Evolutionary conservation across 2,888 invertebrate species (phyloP).

Genomic region (Drosophila suboccidentalis): DNA sequence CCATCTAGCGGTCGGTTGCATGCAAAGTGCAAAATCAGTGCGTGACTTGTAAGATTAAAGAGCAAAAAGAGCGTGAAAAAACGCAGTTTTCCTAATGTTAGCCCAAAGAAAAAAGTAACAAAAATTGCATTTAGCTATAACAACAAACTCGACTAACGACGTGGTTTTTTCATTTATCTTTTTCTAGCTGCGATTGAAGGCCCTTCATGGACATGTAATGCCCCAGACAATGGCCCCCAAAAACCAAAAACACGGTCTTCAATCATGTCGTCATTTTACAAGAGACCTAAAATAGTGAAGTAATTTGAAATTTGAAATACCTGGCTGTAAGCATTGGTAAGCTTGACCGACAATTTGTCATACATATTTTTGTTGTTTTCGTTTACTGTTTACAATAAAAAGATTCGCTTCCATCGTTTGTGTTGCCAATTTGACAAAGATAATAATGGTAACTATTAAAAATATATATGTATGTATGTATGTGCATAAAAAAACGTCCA

Average conservation of each 20-base stretch:
- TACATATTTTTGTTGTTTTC: constrained; percentile 11
- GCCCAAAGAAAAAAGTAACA: constrained; percentile 18
- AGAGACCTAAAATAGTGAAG: constrained; percentile 62
- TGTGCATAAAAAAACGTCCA: constrained; percentile 13
- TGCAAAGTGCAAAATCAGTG: constrained; percentile 76
- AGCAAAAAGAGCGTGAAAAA: constrained; percentile 4
- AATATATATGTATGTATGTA: not conserved
- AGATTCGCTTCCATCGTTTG: constrained; percentile 4
- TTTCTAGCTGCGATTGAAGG: constrained; percentile 23
- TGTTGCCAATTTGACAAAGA: constrained; percentile 42
- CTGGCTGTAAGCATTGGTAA: constrained; percentile 18
- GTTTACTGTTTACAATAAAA: constrained; percentile 12
- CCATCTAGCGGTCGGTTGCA: constrained; percentile 68
- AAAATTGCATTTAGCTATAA: constrained; percentile 47
- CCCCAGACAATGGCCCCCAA: constrained; percentile 46
- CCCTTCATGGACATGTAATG: constrained; percentile 57
- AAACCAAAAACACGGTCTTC: constrained; percentile 29
- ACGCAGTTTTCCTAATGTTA: constrained; percentile 35
- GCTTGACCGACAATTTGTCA: constrained; percentile 34
- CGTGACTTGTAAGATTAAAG: constrained; percentile 69
- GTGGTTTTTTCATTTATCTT: not conserved
- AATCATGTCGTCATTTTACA: constrained; percentile 45
- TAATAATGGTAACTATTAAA: constrained; percentile 13
- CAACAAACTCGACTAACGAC: constrained; percentile 5
- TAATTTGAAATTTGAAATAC: constrained; percentile 52